Evolutionary conservation across 2,888 invertebrate species (phyloP).

Genomic region (Linyphia triangularis): DNA sequence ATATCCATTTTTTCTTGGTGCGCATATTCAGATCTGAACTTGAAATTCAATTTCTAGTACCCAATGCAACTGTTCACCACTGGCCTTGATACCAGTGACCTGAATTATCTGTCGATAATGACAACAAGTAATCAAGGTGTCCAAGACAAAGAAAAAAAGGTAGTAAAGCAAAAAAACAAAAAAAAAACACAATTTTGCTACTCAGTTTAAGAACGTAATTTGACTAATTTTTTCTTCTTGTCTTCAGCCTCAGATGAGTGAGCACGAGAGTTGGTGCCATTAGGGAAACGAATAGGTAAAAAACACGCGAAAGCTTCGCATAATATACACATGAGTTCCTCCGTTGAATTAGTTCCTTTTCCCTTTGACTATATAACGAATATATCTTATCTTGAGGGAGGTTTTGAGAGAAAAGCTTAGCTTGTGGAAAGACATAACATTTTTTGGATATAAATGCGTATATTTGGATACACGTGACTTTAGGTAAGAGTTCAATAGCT

Average conservation of each 20-base stretch:
- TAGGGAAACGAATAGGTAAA: conserved; percentile 39
- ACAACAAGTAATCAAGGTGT: background rate
- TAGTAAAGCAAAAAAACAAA: too few species aligned
- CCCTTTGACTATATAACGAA: conserved; percentile 63
- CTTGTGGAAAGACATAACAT: background rate
- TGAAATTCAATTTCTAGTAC: background rate
- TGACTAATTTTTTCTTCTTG: background rate
- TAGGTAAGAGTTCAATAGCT: conserved; percentile 9
- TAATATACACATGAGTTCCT: conserved; percentile 63
- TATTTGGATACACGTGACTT: background rate
- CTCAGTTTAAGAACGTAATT: background rate
- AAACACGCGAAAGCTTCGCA: conserved; percentile 32
- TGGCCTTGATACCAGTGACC: conserved; percentile 21
- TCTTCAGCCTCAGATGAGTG: conserved; percentile 34
- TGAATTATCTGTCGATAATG: background rate
- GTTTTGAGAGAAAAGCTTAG: conserved; percentile 13
- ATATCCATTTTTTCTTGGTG: too few species aligned
- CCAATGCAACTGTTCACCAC: background rate
- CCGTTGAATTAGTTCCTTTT: conserved; percentile 49
- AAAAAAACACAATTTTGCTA: background rate
- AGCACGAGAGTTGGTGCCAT: conserved; percentile 39
- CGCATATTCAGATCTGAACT: too few species aligned
- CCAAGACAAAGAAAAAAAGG: background rate
- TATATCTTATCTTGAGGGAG: background rate
- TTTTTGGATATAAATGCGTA: conserved; percentile 31